Conservation (phyloP, 2,888 invertebrate species). For the Neoascia interrupta region DNA sequence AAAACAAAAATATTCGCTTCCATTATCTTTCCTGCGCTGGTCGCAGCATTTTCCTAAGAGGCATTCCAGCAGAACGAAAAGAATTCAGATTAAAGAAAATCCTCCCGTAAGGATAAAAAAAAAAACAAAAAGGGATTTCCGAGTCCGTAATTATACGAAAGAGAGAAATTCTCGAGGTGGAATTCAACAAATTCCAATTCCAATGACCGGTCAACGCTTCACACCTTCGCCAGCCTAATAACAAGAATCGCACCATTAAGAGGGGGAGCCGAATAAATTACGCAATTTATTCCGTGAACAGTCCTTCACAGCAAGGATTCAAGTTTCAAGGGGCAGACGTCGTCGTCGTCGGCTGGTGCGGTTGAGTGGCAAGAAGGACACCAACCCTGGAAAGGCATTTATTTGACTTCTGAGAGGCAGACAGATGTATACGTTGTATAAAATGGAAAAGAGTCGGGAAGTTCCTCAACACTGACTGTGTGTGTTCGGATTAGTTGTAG, state of each 20-base stretch:
- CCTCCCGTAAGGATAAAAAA: neutral
- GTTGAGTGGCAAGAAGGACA: constrained; percentile 7
- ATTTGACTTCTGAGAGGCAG: constrained; percentile 30
- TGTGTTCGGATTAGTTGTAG: constrained; percentile 32
- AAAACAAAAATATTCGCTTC: too few species aligned
- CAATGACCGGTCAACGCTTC: constrained; percentile 30
- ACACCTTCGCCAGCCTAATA: constrained; percentile 30
- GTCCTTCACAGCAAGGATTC: constrained; percentile 6
- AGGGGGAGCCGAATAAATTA: constrained; percentile 55
- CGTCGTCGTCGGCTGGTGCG: too few species aligned
- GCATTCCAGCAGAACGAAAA: neutral
- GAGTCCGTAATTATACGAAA: constrained; percentile 37
- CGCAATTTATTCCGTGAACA: constrained; percentile 41
- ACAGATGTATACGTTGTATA: constrained; percentile 15
- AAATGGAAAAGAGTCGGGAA: neutral
- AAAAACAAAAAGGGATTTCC: neutral
- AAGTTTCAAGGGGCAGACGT: too few species aligned
- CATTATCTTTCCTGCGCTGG: too few species aligned
- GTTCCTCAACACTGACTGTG: constrained; percentile 3
- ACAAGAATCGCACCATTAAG: neutral
- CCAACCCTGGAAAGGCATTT: constrained; percentile 32
- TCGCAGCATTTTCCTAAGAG: too few species aligned
- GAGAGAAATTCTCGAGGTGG: constrained; percentile 8
- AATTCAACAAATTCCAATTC: constrained; percentile 27
- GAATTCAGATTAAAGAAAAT: neutral